These are phyloP conservation scores for Phragmatobia fuliginosa DNA, from an alignment of 2,888 invertebrate species.

Conservation along the genomic window DNA sequence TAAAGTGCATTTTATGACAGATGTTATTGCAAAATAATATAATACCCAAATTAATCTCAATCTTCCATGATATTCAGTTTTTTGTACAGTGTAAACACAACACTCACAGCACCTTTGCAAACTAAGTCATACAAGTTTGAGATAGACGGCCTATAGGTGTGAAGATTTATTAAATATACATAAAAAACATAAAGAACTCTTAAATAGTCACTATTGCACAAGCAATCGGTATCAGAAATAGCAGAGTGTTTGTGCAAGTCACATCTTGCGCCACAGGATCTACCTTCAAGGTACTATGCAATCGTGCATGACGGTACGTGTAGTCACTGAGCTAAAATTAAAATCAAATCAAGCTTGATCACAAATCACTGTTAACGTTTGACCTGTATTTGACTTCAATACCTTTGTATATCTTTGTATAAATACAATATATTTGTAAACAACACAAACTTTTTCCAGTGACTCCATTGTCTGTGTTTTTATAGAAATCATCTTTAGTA, in stretches of 20 bases:
- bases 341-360: slow-evolving; percentile 60
- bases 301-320: slow-evolving; percentile 79
- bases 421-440: neutral
- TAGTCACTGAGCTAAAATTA: slow-evolving; percentile 61
- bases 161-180: neutral
- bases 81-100: neutral
- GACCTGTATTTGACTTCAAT: slow-evolving; percentile 32
- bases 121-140: neutral
- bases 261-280: slow-evolving; percentile 78
- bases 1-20: neutral
- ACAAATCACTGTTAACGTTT: slow-evolving; percentile 43
- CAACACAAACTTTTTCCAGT: neutral
- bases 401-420: too few relatives aligned
- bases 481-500: neutral
- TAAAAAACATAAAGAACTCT: slow-evolving; percentile 42
- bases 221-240: slow-evolving; percentile 69
- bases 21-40: neutral
- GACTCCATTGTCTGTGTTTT: neutral
- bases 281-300: slow-evolving; percentile 71
- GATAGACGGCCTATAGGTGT: neutral
- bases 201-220: slow-evolving; percentile 56
- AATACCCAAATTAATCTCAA: neutral
- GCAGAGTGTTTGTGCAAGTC: slow-evolving; percentile 79
- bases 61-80: neutral
- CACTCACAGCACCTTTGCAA: neutral